Base-by-base conservation (phyloP, 2,797 vertebrate genomes). In the Scyliorhinus canicula region DNA sequence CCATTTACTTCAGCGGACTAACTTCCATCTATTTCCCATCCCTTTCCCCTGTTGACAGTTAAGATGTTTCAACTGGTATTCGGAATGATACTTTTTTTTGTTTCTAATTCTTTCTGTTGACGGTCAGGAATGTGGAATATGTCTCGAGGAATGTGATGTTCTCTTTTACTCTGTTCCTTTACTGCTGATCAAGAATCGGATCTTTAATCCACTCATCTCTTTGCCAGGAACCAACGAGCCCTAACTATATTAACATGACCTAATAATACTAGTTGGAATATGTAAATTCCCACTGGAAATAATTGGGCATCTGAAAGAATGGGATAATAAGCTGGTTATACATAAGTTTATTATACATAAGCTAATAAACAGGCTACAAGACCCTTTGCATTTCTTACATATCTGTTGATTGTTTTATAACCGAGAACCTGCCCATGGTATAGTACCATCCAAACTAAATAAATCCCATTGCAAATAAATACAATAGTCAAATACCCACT, bases 401-500 rank as follows among this genome's bases (percentile, higher is more conserved):
- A 24, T 44, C 4, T 31, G 14, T 71, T 16, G 26, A 93, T 93
- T 47, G 26, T 47, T 93, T 93, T 93, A 71, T 40, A 16, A 71
- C 40, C 44, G 65, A 50, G 65, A 67, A 11, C 1, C 65, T 93
- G 67, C 65, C 63, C 44, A 69, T 93, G 65, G 9, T 67, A 47
- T 63, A 65, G 8, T n/a, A 14, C 65, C 93, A 71, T 93, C 65
- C 93, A 93, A 93, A 50, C 26, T 50, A 69, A 93, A 93, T 93
- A 69, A 93, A 71, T 52, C 65, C 93, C 65, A 93, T 12, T 65
- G 65, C 93, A 71, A 93, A 71, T 71, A 69, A 93, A 71, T 93
- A 50, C 65, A 93, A 69, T 93, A 67, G 65, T 50, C 44, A 69
- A 69, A 65, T 93, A 35, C 65, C 26, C 65, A 93, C 65, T 52